A percentile compares a stretch with the other conserved stretches of the same genome.
phyloP scores from a whole-genome alignment of 2,113 vertebrate species.

The Holacanthus passer region DNA sequence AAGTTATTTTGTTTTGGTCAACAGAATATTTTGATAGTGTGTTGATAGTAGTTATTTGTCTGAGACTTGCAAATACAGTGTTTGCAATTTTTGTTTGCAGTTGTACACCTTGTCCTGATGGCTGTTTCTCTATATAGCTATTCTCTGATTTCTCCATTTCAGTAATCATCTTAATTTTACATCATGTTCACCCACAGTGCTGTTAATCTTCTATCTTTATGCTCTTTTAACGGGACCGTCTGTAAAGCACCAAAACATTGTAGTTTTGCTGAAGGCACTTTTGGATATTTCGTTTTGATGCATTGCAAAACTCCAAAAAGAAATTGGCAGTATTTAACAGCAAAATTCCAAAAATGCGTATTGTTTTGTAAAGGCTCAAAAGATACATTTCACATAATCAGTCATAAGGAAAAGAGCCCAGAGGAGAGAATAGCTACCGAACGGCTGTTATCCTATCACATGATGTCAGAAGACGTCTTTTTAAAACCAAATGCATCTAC shows the following conservation, averaged over 20 bases:
- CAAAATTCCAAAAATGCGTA: not conserved
- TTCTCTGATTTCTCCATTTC: not conserved
- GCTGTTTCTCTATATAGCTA: not conserved
- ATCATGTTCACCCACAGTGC: not conserved
- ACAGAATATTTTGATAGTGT: constrained; percentile 48
- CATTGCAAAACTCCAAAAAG: not conserved
- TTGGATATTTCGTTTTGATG: constrained; percentile 27
- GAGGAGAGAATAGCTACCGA: not conserved
- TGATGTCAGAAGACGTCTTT: not conserved
- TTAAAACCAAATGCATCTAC: not conserved
- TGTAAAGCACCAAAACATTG: constrained; percentile 38
- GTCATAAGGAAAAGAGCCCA: not conserved
- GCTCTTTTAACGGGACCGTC: constrained; percentile 9
- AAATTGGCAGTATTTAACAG: not conserved
- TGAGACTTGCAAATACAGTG: constrained; percentile 45
- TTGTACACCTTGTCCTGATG: constrained; percentile 25
- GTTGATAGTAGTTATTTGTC: constrained; percentile 37
- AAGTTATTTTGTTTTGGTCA: constrained; percentile 57
- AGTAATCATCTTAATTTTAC: not conserved
- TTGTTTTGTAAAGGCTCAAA: not conserved
- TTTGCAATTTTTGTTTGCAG: constrained; percentile 54
- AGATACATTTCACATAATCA: constrained; percentile 5
- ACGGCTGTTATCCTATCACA: not conserved
- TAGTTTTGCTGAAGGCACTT: constrained; percentile 41
- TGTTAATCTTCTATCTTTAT: not conserved